Percentiles rank a stretch among this genome's conserved stretches.
Evolutionary conservation across 2,113 vertebrate species (phyloP).

Genomic region (Cichladusa arquata): DNA sequence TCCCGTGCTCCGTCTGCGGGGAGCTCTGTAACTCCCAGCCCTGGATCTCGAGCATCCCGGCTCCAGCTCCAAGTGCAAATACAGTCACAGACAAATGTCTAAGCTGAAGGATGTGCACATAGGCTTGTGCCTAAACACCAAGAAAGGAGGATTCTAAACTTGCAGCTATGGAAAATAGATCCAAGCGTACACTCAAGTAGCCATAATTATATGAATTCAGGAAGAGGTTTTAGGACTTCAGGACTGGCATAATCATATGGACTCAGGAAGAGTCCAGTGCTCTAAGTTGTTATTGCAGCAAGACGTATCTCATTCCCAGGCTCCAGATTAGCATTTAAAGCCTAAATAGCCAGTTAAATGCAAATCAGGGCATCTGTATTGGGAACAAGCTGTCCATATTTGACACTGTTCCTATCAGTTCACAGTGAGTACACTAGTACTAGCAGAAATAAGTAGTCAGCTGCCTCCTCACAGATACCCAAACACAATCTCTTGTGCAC

Average conservation of each 20-base stretch:
- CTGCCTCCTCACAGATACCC: neutral
- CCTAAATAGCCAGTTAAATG: constrained; percentile 20
- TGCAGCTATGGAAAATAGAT: neutral
- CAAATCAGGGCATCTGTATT: neutral
- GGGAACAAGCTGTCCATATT: neutral
- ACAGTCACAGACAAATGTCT: neutral
- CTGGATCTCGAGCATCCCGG: neutral
- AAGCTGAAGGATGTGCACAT: neutral
- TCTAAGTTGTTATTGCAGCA: neutral
- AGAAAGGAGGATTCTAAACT: neutral
- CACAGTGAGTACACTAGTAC: neutral
- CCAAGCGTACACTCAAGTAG: neutral
- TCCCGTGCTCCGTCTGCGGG: fast-evolving
- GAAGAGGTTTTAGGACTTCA: neutral
- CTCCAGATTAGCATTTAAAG: neutral
- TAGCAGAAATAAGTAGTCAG: neutral
- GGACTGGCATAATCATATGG: neutral
- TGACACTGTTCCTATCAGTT: neutral
- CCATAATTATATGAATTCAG: neutral
- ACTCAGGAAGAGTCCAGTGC: neutral
- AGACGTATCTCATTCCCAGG: neutral
- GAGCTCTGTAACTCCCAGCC: neutral
- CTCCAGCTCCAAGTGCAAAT: neutral
- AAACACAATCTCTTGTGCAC: neutral
- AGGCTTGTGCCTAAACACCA: neutral